Base-by-base conservation (phyloP, 2,888 invertebrate species). In the Lepidocyrtoides sp. region DNA sequence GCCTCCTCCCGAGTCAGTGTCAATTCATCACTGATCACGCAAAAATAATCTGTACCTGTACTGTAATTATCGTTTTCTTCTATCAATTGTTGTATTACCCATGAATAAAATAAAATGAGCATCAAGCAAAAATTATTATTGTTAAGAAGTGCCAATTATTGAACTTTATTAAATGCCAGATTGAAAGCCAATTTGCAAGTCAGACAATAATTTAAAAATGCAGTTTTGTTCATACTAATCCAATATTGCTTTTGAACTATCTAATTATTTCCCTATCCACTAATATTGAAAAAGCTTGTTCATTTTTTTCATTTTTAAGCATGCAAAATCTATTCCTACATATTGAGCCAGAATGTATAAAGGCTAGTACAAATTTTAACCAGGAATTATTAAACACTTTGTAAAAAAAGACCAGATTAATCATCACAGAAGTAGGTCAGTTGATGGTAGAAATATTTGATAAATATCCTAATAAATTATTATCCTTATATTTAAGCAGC, bases 401-500 rank as follows among this genome's bases (percentile, higher is more conserved):
- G 72, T 85, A 85, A 14, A 85, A 85, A 85, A 85, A n/a, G n/a
- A 36, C 72, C 85, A n/a, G 41, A 72, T 57, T 20, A 1, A 12
- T 69, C 69, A 69, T 66, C 84, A 84, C 51, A 69, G 48, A 14
- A 79, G 54, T n/a, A 54, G 48, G 48, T 7, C 48, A 48, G 10
- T 36, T 41, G 72, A 77, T 77, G 3, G 20, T 57, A 57, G 26
- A 63, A 63, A 29, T 63, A 63, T 26, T 26, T 63, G 12, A 60
- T 54, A 79, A 79, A 14, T 79, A 51, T 29, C 51, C 79, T 51
- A 75, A 48, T 2, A 77, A 29, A 20, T 77, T 32, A 79, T 69
- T 26, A 57, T 17, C n/a, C 14, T 26, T 14, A 26, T n/a, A 84
- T 75, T 44, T 89, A 91, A 91, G 94, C 94, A 48, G 96, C 96